A percentile compares a stretch with the other conserved stretches of the same genome.
These are phyloP conservation scores for Enteromius fasciolatus DNA, from an alignment of 2,797 vertebrate species.

Conservation along the genomic window DNA sequence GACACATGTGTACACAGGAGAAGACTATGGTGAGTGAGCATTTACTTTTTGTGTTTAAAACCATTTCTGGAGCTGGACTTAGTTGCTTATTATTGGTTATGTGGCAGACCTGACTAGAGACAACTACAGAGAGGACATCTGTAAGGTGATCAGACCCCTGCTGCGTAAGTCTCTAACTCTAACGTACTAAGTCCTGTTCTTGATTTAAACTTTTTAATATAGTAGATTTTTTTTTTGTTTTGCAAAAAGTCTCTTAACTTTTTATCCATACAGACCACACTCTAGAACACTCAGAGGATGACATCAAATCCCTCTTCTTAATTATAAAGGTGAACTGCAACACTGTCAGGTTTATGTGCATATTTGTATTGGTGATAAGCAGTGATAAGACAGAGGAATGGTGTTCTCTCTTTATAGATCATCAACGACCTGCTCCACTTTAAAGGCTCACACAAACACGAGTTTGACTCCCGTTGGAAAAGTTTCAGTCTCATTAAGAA, in stretches of 20 bases:
- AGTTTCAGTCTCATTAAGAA: conserved; percentile 98
- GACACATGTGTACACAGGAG: conserved; percentile 89
- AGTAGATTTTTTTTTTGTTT: neutral
- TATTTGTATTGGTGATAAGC: neutral
- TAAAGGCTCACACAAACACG: conserved; percentile 96
- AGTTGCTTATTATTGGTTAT: conserved; percentile 20
- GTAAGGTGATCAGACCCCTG: conserved; percentile 86
- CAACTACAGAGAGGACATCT: conserved; percentile 91
- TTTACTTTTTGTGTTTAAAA: conserved; percentile 7
- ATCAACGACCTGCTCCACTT: conserved; percentile 94
- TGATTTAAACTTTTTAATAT: neutral
- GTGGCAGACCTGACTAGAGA: conserved; percentile 86
- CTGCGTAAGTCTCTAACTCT: conserved; percentile 83
- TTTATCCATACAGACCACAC: conserved; percentile 82
- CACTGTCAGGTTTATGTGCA: neutral
- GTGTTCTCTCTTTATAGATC: conserved; percentile 77
- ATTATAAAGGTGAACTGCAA: conserved; percentile 90
- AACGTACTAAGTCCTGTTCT: neutral
- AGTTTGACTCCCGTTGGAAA: conserved; percentile 98
- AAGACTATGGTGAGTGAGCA: conserved; percentile 83
- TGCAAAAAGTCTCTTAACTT: neutral
- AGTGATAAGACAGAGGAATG: neutral
- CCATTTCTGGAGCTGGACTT: neutral
- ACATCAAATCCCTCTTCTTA: conserved; percentile 97
- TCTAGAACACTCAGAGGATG: conserved; percentile 94